Evolutionary conservation across 2,888 invertebrate species (phyloP).

Genomic region (Polydesmus complanatus): DNA sequence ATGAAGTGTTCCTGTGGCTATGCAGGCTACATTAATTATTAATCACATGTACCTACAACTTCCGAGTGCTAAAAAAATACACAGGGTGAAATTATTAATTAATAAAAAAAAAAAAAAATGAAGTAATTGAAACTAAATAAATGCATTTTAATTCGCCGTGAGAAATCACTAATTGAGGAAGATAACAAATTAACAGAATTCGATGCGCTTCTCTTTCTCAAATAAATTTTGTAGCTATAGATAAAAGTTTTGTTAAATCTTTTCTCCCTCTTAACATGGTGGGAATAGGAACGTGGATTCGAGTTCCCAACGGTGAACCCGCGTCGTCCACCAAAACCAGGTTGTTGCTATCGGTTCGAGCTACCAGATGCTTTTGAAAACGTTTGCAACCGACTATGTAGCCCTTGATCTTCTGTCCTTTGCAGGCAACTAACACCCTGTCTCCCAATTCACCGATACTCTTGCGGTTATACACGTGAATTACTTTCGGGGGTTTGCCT

Average conservation of each 20-base stretch:
- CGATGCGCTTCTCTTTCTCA: no score
- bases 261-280: conserved; percentile 69
- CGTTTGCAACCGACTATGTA: conserved; percentile 70
- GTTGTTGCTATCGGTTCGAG: conserved; percentile 90
- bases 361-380: conserved; percentile 62
- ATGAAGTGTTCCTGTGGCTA: no score
- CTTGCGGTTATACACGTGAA: conserved; percentile 82
- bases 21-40: no score
- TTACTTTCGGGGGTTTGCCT: conserved; percentile 82
- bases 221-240: conserved; percentile 77
- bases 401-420: conserved; percentile 87
- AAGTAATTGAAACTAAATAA: no score
- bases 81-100: no score
- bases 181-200: no score
- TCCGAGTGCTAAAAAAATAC: no score
- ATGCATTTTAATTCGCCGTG: no score
- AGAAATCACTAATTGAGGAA: no score
- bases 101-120: no score
- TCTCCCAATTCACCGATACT: conserved; percentile 46
- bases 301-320: conserved; percentile 81
- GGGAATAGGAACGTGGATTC: conserved; percentile 91
- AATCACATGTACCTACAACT: no score
- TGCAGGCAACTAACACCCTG: conserved; percentile 78
- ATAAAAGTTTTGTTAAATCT: conserved; percentile 81
- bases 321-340: conserved; percentile 88